Percentiles rank a stretch among this genome's conserved stretches.
Evolutionary conservation across 2,797 vertebrate genomes (phyloP).

Genomic region (Miichthys miiuy): DNA sequence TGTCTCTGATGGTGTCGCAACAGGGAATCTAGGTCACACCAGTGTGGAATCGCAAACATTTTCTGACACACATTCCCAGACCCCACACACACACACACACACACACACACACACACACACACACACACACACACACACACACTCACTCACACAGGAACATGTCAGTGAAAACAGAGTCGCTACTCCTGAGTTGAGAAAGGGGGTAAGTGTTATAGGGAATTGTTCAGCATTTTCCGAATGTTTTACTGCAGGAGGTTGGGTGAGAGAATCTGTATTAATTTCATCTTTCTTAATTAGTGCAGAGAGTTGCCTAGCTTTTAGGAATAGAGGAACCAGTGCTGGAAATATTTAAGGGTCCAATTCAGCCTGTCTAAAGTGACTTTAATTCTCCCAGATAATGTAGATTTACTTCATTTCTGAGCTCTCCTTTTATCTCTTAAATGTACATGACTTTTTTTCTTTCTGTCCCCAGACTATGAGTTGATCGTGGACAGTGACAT

Average conservation of each 20-base stretch:
- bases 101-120: background rate
- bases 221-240: background rate
- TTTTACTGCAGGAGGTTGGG: background rate
- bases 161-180: background rate
- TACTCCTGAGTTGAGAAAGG: background rate
- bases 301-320: background rate
- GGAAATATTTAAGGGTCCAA: no score
- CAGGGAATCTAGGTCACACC: conserved; percentile 88
- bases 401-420: background rate
- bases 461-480: conserved; percentile 90
- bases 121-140: background rate
- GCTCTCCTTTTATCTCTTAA: background rate
- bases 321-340: background rate
- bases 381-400: background rate
- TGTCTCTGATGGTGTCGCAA: background rate
- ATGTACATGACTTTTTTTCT: background rate
- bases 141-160: conserved; percentile 5
- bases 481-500: conserved; percentile 93
- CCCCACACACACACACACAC: background rate
- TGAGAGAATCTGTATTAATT: background rate
- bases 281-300: background rate
- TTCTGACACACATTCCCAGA: background rate
- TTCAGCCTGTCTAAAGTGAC: background rate
- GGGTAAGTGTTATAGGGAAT: background rate
- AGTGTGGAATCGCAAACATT: conserved; percentile 86